These are phyloP conservation scores for Clusia tigrina DNA, from an alignment of 2,888 invertebrate genomes.

Conservation along the genomic window DNA sequence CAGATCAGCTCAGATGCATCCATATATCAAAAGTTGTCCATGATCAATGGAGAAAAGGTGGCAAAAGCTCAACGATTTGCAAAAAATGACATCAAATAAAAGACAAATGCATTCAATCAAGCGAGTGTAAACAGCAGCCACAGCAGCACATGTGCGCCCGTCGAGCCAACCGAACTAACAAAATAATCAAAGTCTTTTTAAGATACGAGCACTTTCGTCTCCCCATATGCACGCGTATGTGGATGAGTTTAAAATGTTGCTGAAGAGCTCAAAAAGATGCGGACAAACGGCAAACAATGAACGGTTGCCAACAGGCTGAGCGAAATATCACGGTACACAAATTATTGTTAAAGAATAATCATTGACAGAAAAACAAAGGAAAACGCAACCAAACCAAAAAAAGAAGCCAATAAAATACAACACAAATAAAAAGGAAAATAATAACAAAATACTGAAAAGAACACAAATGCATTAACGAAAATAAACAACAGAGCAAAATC, in stretches of 20 bases:
- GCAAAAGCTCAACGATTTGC: background rate
- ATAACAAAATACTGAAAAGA: background rate
- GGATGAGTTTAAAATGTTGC: background rate
- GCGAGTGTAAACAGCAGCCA: conserved; percentile 17
- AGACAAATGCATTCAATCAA: conserved; percentile 22
- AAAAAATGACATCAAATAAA: conserved; percentile 15
- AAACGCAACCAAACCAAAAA: no score
- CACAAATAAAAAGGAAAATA: background rate
- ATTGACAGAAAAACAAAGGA: conserved; percentile 5
- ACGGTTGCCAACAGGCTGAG: background rate
- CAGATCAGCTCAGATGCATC: no score
- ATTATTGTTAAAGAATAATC: conserved; percentile 4
- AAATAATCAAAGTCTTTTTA: conserved; percentile 24
- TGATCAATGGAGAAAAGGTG: background rate
- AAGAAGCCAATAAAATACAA: no score
- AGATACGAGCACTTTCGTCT: no score
- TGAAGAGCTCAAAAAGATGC: background rate
- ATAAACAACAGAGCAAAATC: conserved; percentile 5
- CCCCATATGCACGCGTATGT: background rate
- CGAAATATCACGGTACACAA: background rate
- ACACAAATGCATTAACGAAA: conserved; percentile 5
- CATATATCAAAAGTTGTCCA: no score
- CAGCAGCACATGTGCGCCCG: conserved; percentile 21
- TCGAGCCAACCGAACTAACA: background rate
- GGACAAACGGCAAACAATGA: background rate